A percentile compares a stretch with the other conserved stretches of the same genome.
Evolutionary conservation across 1,140 invertebrate species (phyloP).

Genomic region (Neodiprion fabricii): DNA sequence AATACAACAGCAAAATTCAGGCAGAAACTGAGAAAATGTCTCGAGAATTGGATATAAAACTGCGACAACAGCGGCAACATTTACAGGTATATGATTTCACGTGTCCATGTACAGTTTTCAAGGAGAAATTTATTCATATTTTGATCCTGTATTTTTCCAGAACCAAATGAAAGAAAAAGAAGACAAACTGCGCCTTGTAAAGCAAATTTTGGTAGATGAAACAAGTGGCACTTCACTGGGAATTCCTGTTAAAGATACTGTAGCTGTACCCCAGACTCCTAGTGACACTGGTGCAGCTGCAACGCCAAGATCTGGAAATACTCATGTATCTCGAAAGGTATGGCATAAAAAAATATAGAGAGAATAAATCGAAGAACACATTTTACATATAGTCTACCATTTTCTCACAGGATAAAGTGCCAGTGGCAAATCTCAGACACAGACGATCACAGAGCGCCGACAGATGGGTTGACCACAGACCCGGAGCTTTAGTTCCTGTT

Average conservation of each 20-base stretch:
- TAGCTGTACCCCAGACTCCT: conserved; percentile 24
- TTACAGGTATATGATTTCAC: conserved; percentile 56
- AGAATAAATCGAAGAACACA: not conserved
- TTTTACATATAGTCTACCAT: not conserved
- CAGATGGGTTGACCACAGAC: conserved; percentile 91
- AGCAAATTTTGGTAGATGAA: conserved; percentile 58
- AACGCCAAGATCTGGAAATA: conserved; percentile 32
- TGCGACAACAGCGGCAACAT: conserved; percentile 72
- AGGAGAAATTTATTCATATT: not conserved
- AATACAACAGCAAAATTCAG: conserved; percentile 73
- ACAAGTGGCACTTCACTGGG: conserved; percentile 27
- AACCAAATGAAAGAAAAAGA: conserved; percentile 63
- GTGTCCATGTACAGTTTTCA: conserved; percentile 14
- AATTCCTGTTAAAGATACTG: conserved; percentile 35
- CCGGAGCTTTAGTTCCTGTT: conserved; percentile 72
- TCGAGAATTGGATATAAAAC: conserved; percentile 69
- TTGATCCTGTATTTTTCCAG: conserved; percentile 32
- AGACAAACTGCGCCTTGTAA: conserved; percentile 60
- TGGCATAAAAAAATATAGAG: not conserved
- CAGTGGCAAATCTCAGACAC: conserved; percentile 76
- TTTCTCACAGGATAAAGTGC: conserved; percentile 44
- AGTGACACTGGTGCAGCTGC: conserved; percentile 28
- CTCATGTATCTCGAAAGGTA: conserved; percentile 48
- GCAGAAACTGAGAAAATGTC: conserved; percentile 74
- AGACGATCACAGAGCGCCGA: conserved; percentile 81